Conservation (phyloP, 1,140 invertebrate genomes). For the Drosophila lacertosa region DNA sequence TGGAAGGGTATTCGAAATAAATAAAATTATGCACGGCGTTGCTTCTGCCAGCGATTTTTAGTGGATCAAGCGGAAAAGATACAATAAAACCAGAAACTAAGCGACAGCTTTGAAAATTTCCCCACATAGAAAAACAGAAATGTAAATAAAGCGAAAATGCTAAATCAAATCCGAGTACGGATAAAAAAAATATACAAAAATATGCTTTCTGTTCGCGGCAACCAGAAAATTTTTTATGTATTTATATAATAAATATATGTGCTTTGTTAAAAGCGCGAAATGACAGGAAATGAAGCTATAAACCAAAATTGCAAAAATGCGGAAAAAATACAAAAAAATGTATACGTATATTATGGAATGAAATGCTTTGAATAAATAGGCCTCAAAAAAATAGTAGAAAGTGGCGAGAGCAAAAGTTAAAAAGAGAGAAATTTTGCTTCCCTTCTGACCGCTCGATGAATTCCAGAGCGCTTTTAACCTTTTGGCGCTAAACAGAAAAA, state of each 20-base stretch:
- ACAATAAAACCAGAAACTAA: constrained; percentile 53
- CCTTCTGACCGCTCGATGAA: constrained; percentile 68
- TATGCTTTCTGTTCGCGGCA: constrained; percentile 54
- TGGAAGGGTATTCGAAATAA: constrained; percentile 18
- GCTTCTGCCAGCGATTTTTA: constrained; percentile 39
- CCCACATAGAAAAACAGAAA: constrained; percentile 32
- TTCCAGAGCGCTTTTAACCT: constrained; percentile 32
- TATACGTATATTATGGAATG: constrained; percentile 42
- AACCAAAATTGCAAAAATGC: constrained; percentile 59
- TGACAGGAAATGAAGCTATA: constrained; percentile 71
- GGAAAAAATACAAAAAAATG: constrained; percentile 26
- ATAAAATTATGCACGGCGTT: constrained; percentile 65
- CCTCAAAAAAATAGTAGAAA: constrained; percentile 17
- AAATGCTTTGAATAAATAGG: constrained; percentile 60
- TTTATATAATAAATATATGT: constrained; percentile 60
- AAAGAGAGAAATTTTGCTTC: not conserved
- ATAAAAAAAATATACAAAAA: constrained; percentile 48
- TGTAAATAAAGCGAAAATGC: constrained; percentile 63
- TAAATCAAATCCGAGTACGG: constrained; percentile 55
- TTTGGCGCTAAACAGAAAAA: constrained; percentile 24
- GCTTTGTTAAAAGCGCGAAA: constrained; percentile 52
- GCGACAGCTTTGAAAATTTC: constrained; percentile 54
- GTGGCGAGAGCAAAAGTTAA: not conserved
- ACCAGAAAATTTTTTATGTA: constrained; percentile 24
- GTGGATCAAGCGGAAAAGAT: constrained; percentile 38